Evolutionary conservation across 2,888 invertebrate genomes (phyloP).

Genomic region (Athripsodes cinereus): DNA sequence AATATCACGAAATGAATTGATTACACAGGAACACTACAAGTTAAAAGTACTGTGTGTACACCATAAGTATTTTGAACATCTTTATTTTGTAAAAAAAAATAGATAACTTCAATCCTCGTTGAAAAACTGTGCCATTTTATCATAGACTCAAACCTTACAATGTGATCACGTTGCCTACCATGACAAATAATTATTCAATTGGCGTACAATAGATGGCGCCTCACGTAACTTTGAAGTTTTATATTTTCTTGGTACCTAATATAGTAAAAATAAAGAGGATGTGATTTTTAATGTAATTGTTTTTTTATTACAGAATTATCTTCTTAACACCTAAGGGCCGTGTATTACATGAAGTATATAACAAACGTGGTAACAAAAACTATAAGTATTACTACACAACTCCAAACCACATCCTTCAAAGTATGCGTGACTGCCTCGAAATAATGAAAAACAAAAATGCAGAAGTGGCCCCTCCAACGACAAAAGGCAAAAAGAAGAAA

Average conservation of each 20-base stretch:
- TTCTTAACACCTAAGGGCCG: constrained; percentile 54
- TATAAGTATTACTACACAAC: constrained; percentile 54
- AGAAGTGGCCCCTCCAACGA: too few relatives aligned
- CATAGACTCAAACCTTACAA: neutral
- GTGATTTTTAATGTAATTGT: neutral
- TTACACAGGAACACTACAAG: too few relatives aligned
- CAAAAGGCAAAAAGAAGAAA: too few relatives aligned
- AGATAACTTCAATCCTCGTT: too few relatives aligned
- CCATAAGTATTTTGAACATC: too few relatives aligned
- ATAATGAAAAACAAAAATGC: neutral
- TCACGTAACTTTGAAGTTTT: neutral
- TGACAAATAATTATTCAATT: neutral
- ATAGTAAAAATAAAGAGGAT: too few relatives aligned
- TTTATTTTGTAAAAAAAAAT: too few relatives aligned
- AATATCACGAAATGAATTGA: too few relatives aligned
- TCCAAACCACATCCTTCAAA: constrained; percentile 46
- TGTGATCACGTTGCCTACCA: too few relatives aligned
- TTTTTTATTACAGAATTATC: constrained; percentile 46
- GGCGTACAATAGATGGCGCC: neutral
- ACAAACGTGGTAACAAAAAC: constrained; percentile 52
- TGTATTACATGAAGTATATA: constrained; percentile 50
- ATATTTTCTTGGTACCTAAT: too few relatives aligned
- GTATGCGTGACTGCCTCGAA: constrained; percentile 38
- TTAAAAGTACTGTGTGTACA: too few relatives aligned
- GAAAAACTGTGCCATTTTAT: neutral